phyloP scores from a whole-genome alignment of 2,113 vertebrate genomes.

The Chaetodon trifascialis region DNA sequence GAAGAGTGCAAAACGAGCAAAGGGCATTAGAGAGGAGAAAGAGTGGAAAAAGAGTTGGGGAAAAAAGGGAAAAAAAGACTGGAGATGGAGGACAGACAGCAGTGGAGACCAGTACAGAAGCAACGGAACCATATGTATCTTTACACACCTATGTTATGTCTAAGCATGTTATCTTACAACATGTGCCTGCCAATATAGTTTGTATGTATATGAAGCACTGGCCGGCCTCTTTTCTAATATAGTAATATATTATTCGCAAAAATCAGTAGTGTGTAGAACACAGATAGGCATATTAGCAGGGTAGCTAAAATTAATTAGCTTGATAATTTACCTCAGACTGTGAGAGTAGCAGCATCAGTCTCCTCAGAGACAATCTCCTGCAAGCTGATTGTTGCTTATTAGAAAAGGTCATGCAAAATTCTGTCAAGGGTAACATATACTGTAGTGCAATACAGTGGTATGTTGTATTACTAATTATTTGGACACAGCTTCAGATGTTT shows the following conservation, averaged over 20 bases:
- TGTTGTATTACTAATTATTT: neutral
- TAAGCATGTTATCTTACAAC: neutral
- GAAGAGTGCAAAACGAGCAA: neutral
- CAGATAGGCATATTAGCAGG: neutral
- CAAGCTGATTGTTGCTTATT: neutral
- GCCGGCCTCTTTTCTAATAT: neutral
- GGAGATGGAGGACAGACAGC: neutral
- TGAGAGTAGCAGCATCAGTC: conserved; percentile 1
- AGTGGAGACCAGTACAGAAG: neutral
- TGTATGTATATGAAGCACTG: neutral
- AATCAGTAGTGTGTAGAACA: neutral
- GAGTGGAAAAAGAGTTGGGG: neutral
- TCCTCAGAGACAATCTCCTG: conserved; percentile 18
- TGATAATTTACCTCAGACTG: conserved; percentile 13
- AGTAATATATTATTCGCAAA: conserved; percentile 9
- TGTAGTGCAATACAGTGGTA: neutral
- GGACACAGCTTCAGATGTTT: neutral
- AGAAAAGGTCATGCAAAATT: conserved; percentile 24
- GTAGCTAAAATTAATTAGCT: conserved; percentile 27
- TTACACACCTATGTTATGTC: neutral
- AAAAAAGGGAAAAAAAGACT: neutral
- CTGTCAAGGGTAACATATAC: neutral
- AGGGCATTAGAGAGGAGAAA: neutral
- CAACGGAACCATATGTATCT: neutral
- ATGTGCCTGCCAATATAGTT: neutral